phyloP scores from a whole-genome alignment of 92 coral and sea anemone species.

The Blastomussa wellsi region DNA sequence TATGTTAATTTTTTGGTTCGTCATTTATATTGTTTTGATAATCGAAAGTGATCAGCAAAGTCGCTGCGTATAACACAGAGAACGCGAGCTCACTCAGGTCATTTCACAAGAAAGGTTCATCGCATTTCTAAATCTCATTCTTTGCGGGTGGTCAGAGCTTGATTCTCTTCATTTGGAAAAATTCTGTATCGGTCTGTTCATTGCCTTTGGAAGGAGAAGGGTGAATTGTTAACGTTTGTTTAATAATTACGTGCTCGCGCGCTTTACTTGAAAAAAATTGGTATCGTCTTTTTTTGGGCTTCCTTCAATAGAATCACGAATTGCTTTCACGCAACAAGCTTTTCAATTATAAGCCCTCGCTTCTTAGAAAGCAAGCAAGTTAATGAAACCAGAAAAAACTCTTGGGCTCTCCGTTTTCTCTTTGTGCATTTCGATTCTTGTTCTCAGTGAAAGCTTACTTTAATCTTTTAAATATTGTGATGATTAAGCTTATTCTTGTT shows the following conservation, averaged over 20 bases:
- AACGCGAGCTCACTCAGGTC: not conserved
- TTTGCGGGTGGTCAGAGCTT: constrained; percentile 24
- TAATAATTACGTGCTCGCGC: not conserved
- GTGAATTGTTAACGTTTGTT: not conserved
- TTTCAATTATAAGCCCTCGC: not conserved
- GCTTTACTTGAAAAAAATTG: too few relatives aligned
- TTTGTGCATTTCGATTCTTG: not conserved
- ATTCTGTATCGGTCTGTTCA: not conserved
- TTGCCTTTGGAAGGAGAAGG: not conserved
- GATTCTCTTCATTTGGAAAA: not conserved
- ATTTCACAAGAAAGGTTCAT: constrained; percentile 2
- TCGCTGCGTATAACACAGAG: not conserved
- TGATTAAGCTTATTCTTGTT: not conserved
- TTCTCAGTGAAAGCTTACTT: too few relatives aligned
- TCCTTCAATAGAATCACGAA: not conserved
- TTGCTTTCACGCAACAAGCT: not conserved
- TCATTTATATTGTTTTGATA: constrained; percentile 14
- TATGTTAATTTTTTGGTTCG: constrained; percentile 6
- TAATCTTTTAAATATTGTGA: not conserved
- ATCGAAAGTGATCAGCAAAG: constrained; percentile 13
- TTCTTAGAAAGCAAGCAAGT: not conserved
- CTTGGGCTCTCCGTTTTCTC: not conserved
- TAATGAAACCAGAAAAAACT: not conserved
- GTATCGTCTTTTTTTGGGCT: not conserved
- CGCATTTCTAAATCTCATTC: not conserved